Evolutionary conservation across 2,113 vertebrate genomes (phyloP), one percentile per base, ranked within the genome.

Genomic region (Eubucco bourcierii): DNA sequence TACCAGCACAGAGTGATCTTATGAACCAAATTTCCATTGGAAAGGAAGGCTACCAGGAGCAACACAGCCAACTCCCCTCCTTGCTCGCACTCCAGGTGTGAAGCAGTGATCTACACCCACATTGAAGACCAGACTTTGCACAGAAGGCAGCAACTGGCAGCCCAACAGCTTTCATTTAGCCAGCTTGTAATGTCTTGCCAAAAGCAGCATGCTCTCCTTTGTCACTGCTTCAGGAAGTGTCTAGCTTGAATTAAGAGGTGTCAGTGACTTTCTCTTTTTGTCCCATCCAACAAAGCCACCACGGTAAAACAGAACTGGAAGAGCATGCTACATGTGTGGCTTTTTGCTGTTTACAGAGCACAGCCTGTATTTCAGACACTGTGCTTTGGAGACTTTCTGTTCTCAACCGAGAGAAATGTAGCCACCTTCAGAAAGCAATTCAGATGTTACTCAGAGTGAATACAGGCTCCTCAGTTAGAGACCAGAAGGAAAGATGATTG

Each of bases 221-320:
- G 78, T 70, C 71, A 23, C 37, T 80, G 63, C 25, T 83, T 46
- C 16, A 73, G 76, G 71, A 95, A 89, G 44, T 90, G 67, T 60
- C 58, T 63, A 50, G 50, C 13, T 64, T 64, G 33, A 53, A 84
- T 79, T 46, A 56, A 74, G 58, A 83, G 55, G 50, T 88, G 84
- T 94, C 79, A 73, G 14, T 78, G 81, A 91, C 76, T 78, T 95
- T 93, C 84, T 37, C 66, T 93, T 94, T 91, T 90, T 80, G 58
- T 86, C 68, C 70, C 59, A 64, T 88, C 27, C 75, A 85, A 55
- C 29, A 91, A 85, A 88, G 31, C 58, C 73, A 81, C 64, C 19
- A 1, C 13, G 24, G 28, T 44, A 76, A 90, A 87, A 75, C 17
- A 64, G 65, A 94, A 71, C 79, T 65, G 67, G 79, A 90, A 93